These are phyloP conservation scores for Fulica atra DNA, from an alignment of 2,113 vertebrate species.

Conservation along the genomic window DNA sequence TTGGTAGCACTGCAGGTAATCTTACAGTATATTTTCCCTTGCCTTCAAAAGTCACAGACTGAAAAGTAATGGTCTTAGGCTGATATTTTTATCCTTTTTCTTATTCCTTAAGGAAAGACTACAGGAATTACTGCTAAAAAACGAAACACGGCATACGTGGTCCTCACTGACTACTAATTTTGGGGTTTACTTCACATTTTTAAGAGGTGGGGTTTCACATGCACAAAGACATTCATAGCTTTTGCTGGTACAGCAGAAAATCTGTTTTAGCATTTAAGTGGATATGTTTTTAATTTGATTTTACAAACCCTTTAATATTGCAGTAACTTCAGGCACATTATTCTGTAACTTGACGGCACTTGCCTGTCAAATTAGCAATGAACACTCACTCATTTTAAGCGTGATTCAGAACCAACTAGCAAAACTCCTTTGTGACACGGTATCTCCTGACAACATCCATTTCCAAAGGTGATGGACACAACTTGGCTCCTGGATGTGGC, in stretches of 20 bases:
- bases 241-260: neutral
- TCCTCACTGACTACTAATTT: neutral
- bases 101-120: neutral
- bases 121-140: neutral
- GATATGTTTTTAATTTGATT: neutral
- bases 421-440: neutral
- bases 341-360: neutral
- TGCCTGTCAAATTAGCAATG: neutral
- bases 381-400: neutral
- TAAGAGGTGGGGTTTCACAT: neutral
- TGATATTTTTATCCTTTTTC: slow-evolving; percentile 21
- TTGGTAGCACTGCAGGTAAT: slow-evolving; percentile 30
- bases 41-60: neutral
- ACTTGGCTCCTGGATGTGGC: neutral
- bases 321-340: neutral
- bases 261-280: neutral
- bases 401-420: neutral
- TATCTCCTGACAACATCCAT: neutral
- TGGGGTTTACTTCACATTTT: neutral
- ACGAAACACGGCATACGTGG: neutral
- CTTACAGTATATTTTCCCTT: slow-evolving; percentile 10
- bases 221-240: neutral
- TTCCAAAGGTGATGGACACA: neutral
- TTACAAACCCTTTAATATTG: neutral
- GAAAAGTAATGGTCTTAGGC: slow-evolving; percentile 14